Percentiles rank a stretch among this genome's conserved stretches.
Conservation (phyloP, 2,797 vertebrate genomes). For the Phoxinus dragarum region DNA sequence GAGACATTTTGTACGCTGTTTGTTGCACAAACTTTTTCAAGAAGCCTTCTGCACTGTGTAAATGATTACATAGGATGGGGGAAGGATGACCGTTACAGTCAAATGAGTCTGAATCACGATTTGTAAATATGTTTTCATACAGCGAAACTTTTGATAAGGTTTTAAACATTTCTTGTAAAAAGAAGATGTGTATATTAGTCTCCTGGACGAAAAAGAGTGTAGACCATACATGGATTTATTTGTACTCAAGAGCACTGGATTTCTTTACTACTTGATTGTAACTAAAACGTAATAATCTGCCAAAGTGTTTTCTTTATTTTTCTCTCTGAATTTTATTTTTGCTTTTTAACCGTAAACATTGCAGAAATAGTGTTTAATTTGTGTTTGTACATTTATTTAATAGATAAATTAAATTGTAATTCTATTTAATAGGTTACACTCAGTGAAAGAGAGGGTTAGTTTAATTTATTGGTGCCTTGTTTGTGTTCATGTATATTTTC, state of each 20-base stretch:
- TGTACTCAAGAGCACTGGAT: slow-evolving; percentile 84
- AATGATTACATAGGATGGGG: slow-evolving; percentile 72
- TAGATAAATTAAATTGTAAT: slow-evolving; percentile 65
- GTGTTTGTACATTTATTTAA: slow-evolving; percentile 68
- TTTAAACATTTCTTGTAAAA: slow-evolving; percentile 85
- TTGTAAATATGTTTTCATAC: slow-evolving; percentile 87
- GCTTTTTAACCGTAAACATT: slow-evolving; percentile 78
- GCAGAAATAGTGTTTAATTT: slow-evolving; percentile 74
- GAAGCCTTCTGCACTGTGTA: slow-evolving; percentile 89
- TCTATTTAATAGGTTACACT: slow-evolving; percentile 75
- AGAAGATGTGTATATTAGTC: slow-evolving; percentile 78
- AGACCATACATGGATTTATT: slow-evolving; percentile 84
- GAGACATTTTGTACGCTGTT: slow-evolving; percentile 81
- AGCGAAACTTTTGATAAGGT: slow-evolving; percentile 85
- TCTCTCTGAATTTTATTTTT: slow-evolving; percentile 64
- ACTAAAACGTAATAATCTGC: slow-evolving; percentile 87
- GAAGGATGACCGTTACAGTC: slow-evolving; percentile 67
- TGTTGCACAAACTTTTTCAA: slow-evolving; percentile 86
- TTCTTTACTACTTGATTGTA: slow-evolving; percentile 89
- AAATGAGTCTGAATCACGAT: slow-evolving; percentile 80
- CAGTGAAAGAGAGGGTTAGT: slow-evolving; percentile 71
- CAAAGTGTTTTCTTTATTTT: slow-evolving; percentile 79
- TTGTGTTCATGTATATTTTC: slow-evolving; percentile 81
- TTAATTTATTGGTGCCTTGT: slow-evolving; percentile 90
- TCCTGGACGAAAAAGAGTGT: slow-evolving; percentile 74